A percentile compares a stretch with the other conserved stretches of the same genome.
These are phyloP conservation scores for Myripristis jacobus DNA, from an alignment of 2,797 vertebrate genomes.

Conservation along the genomic window DNA sequence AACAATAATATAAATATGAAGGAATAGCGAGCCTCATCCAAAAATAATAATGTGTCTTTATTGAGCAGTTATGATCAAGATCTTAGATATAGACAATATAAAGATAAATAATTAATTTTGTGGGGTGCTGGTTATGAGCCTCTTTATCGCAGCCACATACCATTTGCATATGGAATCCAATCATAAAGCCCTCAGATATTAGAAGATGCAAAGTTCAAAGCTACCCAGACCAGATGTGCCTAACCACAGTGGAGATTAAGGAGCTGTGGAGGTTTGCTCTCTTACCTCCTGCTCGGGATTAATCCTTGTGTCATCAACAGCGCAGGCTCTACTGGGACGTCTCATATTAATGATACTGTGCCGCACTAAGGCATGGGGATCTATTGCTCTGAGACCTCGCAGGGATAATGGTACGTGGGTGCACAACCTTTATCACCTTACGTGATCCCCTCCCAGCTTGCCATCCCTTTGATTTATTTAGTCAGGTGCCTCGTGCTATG, in stretches of 20 bases:
- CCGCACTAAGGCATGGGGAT: constrained; percentile 47
- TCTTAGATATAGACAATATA: constrained; percentile 32
- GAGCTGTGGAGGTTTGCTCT: constrained; percentile 62
- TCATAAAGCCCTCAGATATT: constrained; percentile 65
- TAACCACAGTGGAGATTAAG: constrained; percentile 72
- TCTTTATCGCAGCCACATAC: constrained; percentile 74
- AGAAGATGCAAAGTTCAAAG: constrained; percentile 77
- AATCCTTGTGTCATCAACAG: constrained; percentile 64
- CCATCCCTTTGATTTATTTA: constrained; percentile 74
- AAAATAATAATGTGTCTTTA: no score
- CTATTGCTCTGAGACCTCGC: constrained; percentile 59
- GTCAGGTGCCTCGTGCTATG: constrained; percentile 68
- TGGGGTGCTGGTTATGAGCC: constrained; percentile 64
- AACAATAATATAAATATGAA: neutral
- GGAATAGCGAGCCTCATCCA: no score
- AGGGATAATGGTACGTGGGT: constrained; percentile 55
- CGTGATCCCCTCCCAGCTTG: constrained; percentile 56
- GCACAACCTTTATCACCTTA: constrained; percentile 64
- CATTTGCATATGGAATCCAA: constrained; percentile 77
- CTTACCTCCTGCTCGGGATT: constrained; percentile 76
- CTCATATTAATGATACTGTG: constrained; percentile 69
- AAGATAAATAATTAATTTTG: constrained; percentile 62
- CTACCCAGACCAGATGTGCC: constrained; percentile 74
- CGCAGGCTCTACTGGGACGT: constrained; percentile 63
- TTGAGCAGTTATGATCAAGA: no score